phyloP scores from a whole-genome alignment of 2,888 invertebrate species.

The Aleiodes leptofemur region DNA sequence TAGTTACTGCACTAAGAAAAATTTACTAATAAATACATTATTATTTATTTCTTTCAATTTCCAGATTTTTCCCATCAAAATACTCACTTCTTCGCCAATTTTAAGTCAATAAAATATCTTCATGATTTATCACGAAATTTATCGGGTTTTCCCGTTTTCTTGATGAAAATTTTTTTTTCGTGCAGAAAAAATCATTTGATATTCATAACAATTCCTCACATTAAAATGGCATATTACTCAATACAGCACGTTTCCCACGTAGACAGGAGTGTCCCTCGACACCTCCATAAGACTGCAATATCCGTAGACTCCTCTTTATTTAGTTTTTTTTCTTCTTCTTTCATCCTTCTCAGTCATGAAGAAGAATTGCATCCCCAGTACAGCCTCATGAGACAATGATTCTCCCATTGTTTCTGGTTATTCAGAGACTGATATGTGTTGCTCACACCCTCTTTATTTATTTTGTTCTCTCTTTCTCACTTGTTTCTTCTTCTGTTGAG shows the following conservation, averaged over 20 bases:
- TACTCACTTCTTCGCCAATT: too few relatives aligned
- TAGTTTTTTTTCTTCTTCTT: constrained; percentile 2
- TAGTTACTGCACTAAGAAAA: constrained; percentile 50
- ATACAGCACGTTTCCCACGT: constrained; percentile 34
- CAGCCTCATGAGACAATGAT: constrained; percentile 28
- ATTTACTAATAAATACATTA: too few relatives aligned
- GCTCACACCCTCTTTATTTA: constrained; percentile 35
- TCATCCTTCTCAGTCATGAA: constrained; percentile 21
- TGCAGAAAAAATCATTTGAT: neutral
- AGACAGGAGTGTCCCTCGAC: constrained; percentile 47
- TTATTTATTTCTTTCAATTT: too few relatives aligned
- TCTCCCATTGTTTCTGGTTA: constrained; percentile 44
- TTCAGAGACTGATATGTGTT: constrained; percentile 35
- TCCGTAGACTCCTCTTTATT: constrained; percentile 32
- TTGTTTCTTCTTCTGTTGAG: neutral
- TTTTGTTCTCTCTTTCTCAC: neutral
- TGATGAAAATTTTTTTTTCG: neutral
- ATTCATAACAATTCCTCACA: constrained; percentile 10
- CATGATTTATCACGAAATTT: neutral
- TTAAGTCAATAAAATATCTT: neutral
- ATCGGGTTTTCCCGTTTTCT: too few relatives aligned
- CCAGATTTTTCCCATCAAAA: too few relatives aligned
- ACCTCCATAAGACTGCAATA: constrained; percentile 45
- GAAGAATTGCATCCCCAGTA: constrained; percentile 39
- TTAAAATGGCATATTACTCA: constrained; percentile 38